Evolutionary conservation across 2,797 vertebrate genomes (phyloP).

Genomic region (Neoniphon sammara): DNA sequence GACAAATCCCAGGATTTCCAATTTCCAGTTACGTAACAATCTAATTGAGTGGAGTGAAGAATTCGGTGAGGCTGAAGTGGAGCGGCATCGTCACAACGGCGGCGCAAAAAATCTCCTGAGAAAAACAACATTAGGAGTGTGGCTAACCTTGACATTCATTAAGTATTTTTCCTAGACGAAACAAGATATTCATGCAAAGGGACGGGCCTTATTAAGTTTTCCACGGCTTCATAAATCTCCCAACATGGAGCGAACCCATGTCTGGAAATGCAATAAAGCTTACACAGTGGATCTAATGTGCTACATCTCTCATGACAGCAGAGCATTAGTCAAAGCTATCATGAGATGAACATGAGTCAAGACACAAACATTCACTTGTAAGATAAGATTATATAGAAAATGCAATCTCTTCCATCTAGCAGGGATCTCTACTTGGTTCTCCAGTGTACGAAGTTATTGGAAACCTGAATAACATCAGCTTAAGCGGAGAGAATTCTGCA

Average conservation of each 20-base stretch:
- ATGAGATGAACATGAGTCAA: background rate
- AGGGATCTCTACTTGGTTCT: conserved; percentile 9
- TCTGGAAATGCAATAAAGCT: conserved; percentile 67
- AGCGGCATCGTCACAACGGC: conserved; percentile 3
- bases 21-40: conserved; percentile 40
- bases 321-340: conserved; percentile 26
- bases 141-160: conserved; percentile 56
- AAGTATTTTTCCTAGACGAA: conserved; percentile 68
- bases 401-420: background rate
- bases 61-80: conserved; percentile 27
- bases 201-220: conserved; percentile 66
- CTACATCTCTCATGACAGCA: conserved; percentile 46
- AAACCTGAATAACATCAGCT: conserved; percentile 6
- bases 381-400: background rate
- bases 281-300: conserved; percentile 50
- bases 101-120: conserved; percentile 37
- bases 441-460: conserved; percentile 8
- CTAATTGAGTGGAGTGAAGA: conserved; percentile 25
- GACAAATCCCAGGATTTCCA: conserved; percentile 27
- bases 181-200: conserved; percentile 61
- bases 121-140: conserved; percentile 38
- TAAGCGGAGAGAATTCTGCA: background rate
- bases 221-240: conserved; percentile 69
- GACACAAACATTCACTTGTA: conserved; percentile 11
- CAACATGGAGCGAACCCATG: conserved; percentile 38